These are phyloP conservation scores for Diadegma fenestrale DNA, from an alignment of 2,888 invertebrate genomes.

Conservation along the genomic window DNA sequence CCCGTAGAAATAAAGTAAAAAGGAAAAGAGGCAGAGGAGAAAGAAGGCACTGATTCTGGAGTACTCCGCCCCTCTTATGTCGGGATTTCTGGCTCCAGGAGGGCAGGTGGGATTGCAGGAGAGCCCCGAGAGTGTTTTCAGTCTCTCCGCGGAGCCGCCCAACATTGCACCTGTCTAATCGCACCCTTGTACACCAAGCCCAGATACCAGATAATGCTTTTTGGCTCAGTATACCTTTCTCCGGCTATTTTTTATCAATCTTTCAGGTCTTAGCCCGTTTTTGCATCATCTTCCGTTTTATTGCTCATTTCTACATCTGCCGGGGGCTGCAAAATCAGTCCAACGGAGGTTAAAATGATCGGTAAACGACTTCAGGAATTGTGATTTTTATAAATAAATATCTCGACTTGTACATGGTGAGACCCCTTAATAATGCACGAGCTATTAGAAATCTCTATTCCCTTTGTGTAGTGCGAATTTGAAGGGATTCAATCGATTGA, in stretches of 20 bases:
- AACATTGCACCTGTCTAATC: conserved; percentile 71
- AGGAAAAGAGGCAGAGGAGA: conserved; percentile 16
- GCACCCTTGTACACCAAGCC: conserved; percentile 58
- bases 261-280: conserved; percentile 25
- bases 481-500: too few species aligned
- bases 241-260: conserved; percentile 54
- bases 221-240: conserved; percentile 12
- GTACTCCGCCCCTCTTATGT: conserved; percentile 49
- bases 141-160: conserved; percentile 39
- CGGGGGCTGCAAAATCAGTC: conserved; percentile 62
- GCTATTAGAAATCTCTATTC: too few species aligned
- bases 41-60: conserved; percentile 65
- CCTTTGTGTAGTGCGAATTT: too few species aligned
- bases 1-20: conserved; percentile 50
- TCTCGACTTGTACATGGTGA: too few species aligned
- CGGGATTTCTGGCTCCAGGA: conserved; percentile 52
- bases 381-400: too few species aligned
- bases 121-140: conserved; percentile 31
- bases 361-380: background rate
- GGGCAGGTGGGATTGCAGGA: conserved; percentile 65
- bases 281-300: conserved; percentile 5
- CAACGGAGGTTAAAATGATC: conserved; percentile 56
- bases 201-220: conserved; percentile 39
- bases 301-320: conserved; percentile 53
- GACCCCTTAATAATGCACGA: too few species aligned